Base-by-base conservation (phyloP, 1,140 invertebrate genomes). In the Ceratina japonica region DNA sequence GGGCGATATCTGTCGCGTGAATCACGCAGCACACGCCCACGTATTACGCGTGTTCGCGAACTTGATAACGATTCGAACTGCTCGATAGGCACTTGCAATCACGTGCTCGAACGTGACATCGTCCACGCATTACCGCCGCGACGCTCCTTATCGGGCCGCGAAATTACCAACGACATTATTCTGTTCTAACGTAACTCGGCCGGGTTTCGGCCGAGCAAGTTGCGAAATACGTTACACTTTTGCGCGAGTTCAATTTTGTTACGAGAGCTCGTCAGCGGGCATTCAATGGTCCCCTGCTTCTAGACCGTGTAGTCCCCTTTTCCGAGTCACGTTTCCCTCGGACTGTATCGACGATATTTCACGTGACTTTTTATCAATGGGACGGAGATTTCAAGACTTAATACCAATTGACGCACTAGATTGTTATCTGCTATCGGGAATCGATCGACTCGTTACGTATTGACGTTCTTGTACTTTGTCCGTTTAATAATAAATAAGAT, bases 1-100 rank as follows among this genome's bases (percentile, higher is more conserved):
- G 10, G 10, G 5, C 10, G 5, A 44, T 44, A 44, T 44, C 37
- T 3, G 10, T 44, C 37, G 37, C 37, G 37, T 44, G 66, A 56
- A 31, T 69, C n/a, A 27, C 24, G 13, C 15, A 5, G 44, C 16
- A 16, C 65, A 56, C 15, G 20, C n/a, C n/a, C n/a, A 16, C 18
- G 68, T 20, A 56, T 27, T 24, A 31, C 24, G 13, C 2, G 66
- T 27, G 27, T 12, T 56, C 66, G 5, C 13, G 2, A 8, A 20
- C 54, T 70, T 70, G 68, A 70, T 70, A 70, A 70, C 24, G 24
- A 69, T 69, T 54, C 15, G n/a, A 16, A 5, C 7, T n/a, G 4
- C 0, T n/a, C 4, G 18, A 69, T 31, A n/a, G 15, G 12, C 3
- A 12, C 31, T 2, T 18, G 52, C 16, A 27, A 68, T 68, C 49